These are phyloP conservation scores for Sebastes glaucus DNA, from an alignment of 2,797 vertebrate genomes.

Conservation along the genomic window DNA sequence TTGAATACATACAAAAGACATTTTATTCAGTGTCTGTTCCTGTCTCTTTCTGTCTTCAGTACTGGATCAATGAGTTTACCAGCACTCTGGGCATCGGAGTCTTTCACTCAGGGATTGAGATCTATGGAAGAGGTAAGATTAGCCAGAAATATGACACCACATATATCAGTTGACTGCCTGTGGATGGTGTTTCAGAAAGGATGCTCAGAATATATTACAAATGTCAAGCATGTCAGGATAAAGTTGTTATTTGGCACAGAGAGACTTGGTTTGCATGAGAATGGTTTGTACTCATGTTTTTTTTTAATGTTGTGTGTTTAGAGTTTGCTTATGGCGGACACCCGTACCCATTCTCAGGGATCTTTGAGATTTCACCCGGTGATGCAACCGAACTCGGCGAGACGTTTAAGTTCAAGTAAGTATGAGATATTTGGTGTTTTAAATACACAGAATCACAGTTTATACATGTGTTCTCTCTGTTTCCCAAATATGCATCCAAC, in stretches of 20 bases:
- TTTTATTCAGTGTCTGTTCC: neutral
- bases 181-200: neutral
- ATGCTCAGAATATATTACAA: neutral
- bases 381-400: conserved; percentile 97
- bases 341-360: conserved; percentile 98
- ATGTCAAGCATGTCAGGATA: rapidly evolving
- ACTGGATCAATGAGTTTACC: conserved; percentile 99
- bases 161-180: neutral
- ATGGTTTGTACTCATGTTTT: neutral
- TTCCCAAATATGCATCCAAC: too few relatives aligned
- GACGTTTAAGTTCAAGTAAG: conserved; percentile 99
- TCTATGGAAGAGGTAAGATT: conserved; percentile 95
- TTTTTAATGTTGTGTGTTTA: conserved; percentile 41
- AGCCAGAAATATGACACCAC: conserved; percentile 17
- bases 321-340: conserved; percentile 99
- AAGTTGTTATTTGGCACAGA: neutral
- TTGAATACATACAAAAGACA: neutral
- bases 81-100: conserved; percentile 97
- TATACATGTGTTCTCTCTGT: too few relatives aligned
- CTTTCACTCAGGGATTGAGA: conserved; percentile 98
- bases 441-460: rapidly evolving
- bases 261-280: neutral
- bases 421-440: conserved; percentile 24
- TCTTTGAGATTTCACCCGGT: conserved; percentile 98
- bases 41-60: conserved; percentile 77